Evolutionary conservation across 2,797 vertebrate genomes (phyloP).

Genomic region (Dicrostonyx torquatus): DNA sequence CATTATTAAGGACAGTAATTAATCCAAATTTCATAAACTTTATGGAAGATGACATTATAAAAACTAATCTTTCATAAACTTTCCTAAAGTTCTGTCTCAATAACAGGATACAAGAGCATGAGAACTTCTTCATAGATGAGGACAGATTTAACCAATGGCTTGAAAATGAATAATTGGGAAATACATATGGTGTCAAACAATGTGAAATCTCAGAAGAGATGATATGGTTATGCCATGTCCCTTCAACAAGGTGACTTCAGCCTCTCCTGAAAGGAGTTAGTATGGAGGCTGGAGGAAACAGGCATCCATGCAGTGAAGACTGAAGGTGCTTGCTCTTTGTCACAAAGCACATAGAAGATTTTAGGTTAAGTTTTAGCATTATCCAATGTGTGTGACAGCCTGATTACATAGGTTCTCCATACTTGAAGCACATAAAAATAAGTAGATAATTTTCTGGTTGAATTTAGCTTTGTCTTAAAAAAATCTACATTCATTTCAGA

Average conservation of each 20-base stretch:
- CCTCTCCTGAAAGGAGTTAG: background rate
- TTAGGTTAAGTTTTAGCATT: background rate
- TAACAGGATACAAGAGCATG: background rate
- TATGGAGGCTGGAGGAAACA: background rate
- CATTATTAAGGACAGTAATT: background rate
- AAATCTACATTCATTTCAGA: constrained; percentile 21
- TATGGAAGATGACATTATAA: background rate
- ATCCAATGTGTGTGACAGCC: background rate
- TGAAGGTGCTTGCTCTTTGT: background rate
- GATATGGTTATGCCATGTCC: fast-evolving
- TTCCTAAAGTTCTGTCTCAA: background rate
- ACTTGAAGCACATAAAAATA: background rate
- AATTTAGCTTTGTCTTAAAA: constrained; percentile 15
- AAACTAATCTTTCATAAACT: background rate
- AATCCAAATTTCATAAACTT: background rate
- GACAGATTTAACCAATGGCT: background rate
- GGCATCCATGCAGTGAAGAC: background rate
- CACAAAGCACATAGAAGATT: background rate
- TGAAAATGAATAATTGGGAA: background rate
- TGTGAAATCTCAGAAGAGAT: background rate
- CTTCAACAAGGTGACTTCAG: background rate
- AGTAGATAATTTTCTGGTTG: constrained; percentile 12
- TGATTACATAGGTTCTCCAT: constrained; percentile 10
- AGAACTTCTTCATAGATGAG: background rate
- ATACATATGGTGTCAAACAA: background rate